Evolutionary conservation across 2,797 vertebrate species (phyloP).

Genomic region (Ataeniobius toweri): DNA sequence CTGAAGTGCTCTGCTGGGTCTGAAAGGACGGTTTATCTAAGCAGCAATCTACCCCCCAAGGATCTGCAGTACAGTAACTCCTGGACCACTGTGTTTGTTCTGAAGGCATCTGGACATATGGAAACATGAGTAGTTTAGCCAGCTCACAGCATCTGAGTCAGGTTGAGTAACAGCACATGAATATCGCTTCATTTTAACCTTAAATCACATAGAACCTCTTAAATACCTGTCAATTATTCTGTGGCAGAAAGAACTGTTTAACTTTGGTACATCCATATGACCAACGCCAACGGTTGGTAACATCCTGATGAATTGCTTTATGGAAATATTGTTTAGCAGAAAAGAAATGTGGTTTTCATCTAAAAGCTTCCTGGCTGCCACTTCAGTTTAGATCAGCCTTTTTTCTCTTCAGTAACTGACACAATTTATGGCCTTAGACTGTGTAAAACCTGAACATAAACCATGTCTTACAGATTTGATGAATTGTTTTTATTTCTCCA

Average conservation of each 20-base stretch:
- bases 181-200: neutral
- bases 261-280: neutral
- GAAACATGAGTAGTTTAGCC: slow-evolving; percentile 46
- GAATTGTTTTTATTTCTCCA: slow-evolving; percentile 47
- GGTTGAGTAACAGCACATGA: slow-evolving; percentile 19
- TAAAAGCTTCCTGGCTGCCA: slow-evolving; percentile 4
- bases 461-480: slow-evolving; percentile 39
- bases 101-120: slow-evolving; percentile 43
- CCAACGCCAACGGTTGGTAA: neutral
- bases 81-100: slow-evolving; percentile 27
- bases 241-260: neutral
- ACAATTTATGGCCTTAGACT: slow-evolving; percentile 30
- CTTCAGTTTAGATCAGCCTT: slow-evolving; percentile 10
- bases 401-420: slow-evolving; percentile 15
- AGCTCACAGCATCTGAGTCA: slow-evolving; percentile 25
- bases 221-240: neutral
- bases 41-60: slow-evolving; percentile 45
- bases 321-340: slow-evolving; percentile 4
- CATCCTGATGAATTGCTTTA: slow-evolving; percentile 4
- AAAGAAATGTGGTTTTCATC: slow-evolving; percentile 17
- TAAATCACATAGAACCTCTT: neutral
- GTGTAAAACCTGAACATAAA: slow-evolving; percentile 44
- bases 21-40: slow-evolving; percentile 42
- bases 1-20: slow-evolving; percentile 23
- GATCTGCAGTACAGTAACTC: slow-evolving; percentile 26